Percentiles rank a stretch among this genome's conserved stretches.
Conservation (phyloP, 2,113 vertebrate genomes). For the Xerus inauris region DNA sequence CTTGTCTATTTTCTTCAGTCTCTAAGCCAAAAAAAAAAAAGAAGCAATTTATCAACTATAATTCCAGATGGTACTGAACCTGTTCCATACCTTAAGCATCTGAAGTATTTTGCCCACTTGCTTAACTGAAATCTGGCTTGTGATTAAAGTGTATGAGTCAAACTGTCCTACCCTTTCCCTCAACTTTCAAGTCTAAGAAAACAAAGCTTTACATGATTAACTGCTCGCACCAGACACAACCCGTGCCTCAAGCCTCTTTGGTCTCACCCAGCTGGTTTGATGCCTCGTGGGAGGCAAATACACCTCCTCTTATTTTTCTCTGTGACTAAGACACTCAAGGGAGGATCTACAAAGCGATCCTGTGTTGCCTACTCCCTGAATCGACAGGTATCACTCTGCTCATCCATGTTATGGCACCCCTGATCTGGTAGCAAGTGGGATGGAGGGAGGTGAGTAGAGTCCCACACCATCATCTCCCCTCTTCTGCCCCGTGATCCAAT, state of each 20-base stretch:
- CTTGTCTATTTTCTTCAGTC: constrained; percentile 52
- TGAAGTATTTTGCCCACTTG: constrained; percentile 54
- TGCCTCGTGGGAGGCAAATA: not conserved
- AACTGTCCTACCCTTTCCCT: constrained; percentile 35
- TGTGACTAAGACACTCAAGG: not conserved
- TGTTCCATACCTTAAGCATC: constrained; percentile 39
- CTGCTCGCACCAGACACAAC: not conserved
- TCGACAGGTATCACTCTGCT: not conserved
- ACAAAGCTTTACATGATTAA: constrained; percentile 41
- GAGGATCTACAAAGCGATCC: not conserved
- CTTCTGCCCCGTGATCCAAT: not conserved
- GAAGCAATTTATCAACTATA: constrained; percentile 7
- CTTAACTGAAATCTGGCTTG: constrained; percentile 18
- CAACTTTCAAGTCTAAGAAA: constrained; percentile 47
- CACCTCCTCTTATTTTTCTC: not conserved
- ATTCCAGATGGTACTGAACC: constrained; percentile 27
- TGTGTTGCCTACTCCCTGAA: not conserved
- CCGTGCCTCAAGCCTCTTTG: not conserved
- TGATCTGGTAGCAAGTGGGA: not conserved
- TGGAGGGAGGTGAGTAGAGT: not conserved
- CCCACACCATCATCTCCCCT: not conserved
- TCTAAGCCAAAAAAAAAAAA: not conserved
- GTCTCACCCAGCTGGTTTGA: not conserved
- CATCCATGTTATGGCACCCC: not conserved
- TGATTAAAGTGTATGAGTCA: constrained; percentile 14